Evolutionary conservation across 1,140 invertebrate species (phyloP).

Genomic region (Pseudomyrmex cubaensis): DNA sequence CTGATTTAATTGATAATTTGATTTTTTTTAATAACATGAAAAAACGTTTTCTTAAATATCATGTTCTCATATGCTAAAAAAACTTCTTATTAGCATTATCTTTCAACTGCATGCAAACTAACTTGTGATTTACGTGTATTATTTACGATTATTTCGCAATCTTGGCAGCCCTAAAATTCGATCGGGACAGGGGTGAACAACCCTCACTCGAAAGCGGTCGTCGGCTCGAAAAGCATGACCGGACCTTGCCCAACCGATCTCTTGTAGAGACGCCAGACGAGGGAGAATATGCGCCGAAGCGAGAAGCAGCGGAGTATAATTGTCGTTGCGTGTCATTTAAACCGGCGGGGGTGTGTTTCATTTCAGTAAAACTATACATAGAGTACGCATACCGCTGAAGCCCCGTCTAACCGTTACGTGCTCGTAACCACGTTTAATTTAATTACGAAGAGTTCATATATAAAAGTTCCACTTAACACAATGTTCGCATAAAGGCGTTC

Average conservation of each 20-base stretch:
- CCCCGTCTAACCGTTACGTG: constrained; percentile 31
- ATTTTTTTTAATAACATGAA: background rate
- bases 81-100: background rate
- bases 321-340: constrained; percentile 55
- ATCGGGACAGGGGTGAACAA: constrained; percentile 61
- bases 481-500: constrained; percentile 10
- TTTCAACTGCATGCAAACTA: background rate
- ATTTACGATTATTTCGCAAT: constrained; percentile 39
- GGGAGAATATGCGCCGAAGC: constrained; percentile 55
- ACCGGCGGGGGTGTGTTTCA: background rate
- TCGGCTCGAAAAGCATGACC: constrained; percentile 58
- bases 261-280: constrained; percentile 43
- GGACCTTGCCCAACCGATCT: constrained; percentile 67
- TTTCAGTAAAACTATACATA: constrained; percentile 28
- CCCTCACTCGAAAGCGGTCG: constrained; percentile 46
- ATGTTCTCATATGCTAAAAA: background rate
- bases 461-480: constrained; percentile 37
- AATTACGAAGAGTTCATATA: constrained; percentile 22
- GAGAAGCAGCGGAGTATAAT: constrained; percentile 52
- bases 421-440: constrained; percentile 49
- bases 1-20: no score
- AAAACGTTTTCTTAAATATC: background rate
- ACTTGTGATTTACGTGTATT: constrained; percentile 10
- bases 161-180: constrained; percentile 47
- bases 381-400: constrained; percentile 26